A percentile compares a stretch with the other conserved stretches of the same genome.
Conservation (phyloP, 37 sponge, comb jelly and placozoan species). For the Cliona cf. orientalis region DNA sequence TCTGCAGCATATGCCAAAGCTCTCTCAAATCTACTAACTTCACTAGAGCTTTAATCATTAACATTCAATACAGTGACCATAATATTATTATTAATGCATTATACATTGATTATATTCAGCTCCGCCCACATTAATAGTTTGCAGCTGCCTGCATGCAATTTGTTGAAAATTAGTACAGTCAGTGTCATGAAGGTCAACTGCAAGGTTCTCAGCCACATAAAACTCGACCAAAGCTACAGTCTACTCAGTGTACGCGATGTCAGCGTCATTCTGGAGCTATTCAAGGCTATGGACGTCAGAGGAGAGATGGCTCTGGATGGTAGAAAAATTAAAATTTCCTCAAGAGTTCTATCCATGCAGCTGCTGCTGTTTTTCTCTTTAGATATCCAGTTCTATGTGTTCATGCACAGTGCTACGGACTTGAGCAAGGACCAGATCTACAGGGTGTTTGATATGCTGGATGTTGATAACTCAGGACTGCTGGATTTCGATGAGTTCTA, state of each 20-base stretch:
- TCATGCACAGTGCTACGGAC: constrained; percentile 85
- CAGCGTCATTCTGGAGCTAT: constrained; percentile 65
- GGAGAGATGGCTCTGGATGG: constrained; percentile 87
- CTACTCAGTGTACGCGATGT: constrained; percentile 75
- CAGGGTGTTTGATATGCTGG: constrained; percentile 89
- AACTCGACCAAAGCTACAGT: constrained; percentile 85
- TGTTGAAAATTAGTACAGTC: too few species aligned
- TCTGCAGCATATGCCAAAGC: constrained; percentile 59
- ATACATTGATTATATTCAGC: too few species aligned
- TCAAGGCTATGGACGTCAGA: constrained; percentile 81
- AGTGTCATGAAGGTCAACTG: constrained; percentile 19
- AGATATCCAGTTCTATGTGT: constrained; percentile 88
- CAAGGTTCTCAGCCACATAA: constrained; percentile 62
- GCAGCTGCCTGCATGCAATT: too few species aligned
- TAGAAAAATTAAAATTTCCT: constrained; percentile 3
- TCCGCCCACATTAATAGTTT: too few species aligned
- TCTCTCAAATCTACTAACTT: constrained; percentile 42
- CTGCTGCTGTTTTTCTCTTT: background rate
- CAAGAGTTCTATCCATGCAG: too few species aligned
- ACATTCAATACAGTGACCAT: too few species aligned
- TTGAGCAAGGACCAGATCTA: constrained; percentile 79
- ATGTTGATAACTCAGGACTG: constrained; percentile 82
- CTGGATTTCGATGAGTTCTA: constrained; percentile 94
- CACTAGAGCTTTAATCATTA: too few species aligned
- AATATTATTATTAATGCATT: too few species aligned